Percentiles rank a stretch among this genome's conserved stretches.
These are phyloP conservation scores for Panagrolaimus sp. DNA, from an alignment of 1,140 invertebrate genomes.

Conservation along the genomic window DNA sequence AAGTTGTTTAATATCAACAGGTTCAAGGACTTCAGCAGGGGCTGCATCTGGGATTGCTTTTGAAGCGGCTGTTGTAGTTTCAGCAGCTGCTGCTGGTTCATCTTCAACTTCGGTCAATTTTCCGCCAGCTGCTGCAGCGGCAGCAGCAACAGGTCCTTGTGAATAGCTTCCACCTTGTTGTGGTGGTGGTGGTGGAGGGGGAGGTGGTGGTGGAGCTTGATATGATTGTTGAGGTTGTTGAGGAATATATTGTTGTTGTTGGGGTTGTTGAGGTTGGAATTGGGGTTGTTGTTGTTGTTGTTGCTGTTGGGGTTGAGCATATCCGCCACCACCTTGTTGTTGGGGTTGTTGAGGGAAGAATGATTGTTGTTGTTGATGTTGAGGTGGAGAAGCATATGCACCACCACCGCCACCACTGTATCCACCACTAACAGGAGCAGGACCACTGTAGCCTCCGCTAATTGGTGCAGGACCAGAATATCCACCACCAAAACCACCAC, in stretches of 20 bases:
- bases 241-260: conserved; percentile 4
- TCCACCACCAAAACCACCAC: neutral
- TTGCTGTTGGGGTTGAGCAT: neutral
- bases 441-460: too few relatives aligned
- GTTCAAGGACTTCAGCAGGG: conserved; percentile 25
- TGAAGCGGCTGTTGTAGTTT: neutral
- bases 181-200: neutral
- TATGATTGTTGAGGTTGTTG: conserved; percentile 13
- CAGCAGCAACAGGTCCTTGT: conserved; percentile 5
- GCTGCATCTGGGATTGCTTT: conserved; percentile 7
- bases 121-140: conserved; percentile 38
- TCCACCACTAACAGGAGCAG: neutral
- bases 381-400: neutral
- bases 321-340: neutral
- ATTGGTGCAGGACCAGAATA: conserved; percentile 6
- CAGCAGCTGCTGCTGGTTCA: neutral
- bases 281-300: conserved; percentile 4
- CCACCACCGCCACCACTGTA: neutral
- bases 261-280: conserved; percentile 13
- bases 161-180: conserved; percentile 12
- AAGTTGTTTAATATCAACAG: conserved; percentile 35
- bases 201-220: neutral
- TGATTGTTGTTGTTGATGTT: neutral
- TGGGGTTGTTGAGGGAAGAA: neutral
- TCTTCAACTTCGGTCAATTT: conserved; percentile 42